Evolutionary conservation across 2,888 invertebrate species (phyloP).

Genomic region (Acrocyrtus sp.): DNA sequence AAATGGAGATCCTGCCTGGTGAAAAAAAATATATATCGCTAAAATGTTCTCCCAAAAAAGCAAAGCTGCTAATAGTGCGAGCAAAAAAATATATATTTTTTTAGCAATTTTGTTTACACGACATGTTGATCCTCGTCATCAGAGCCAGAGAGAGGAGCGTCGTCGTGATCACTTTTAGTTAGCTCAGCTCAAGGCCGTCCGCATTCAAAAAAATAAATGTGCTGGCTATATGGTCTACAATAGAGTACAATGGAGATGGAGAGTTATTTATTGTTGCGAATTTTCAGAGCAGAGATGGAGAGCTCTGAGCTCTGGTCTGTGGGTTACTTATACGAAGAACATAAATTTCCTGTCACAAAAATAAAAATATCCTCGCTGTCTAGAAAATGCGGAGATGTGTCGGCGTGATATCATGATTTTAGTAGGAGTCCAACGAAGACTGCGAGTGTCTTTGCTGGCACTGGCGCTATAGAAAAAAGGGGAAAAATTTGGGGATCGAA

Average conservation of each 20-base stretch:
- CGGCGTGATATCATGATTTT: background rate
- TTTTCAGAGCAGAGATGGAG: too few relatives aligned
- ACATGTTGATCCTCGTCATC: conserved; percentile 14
- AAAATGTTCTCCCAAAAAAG: too few relatives aligned
- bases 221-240: background rate
- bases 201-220: background rate
- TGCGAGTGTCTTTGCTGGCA: too few relatives aligned
- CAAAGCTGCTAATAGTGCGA: too few relatives aligned
- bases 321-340: background rate
- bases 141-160: too few relatives aligned
- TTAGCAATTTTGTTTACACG: background rate
- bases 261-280: too few relatives aligned
- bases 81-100: too few relatives aligned
- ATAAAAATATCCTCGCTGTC: background rate
- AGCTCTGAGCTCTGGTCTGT: background rate
- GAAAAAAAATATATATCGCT: too few relatives aligned
- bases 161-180: background rate
- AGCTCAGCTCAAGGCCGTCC: background rate
- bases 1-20: too few relatives aligned
- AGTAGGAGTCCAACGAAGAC: too few relatives aligned
- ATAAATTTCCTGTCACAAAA: background rate
- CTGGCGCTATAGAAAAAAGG: too few relatives aligned
- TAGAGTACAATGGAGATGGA: background rate
- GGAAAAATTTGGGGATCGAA: too few relatives aligned
- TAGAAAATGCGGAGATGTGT: background rate